These are phyloP conservation scores for Drosophila cardini DNA, from an alignment of 1,140 invertebrate species.

Conservation along the genomic window DNA sequence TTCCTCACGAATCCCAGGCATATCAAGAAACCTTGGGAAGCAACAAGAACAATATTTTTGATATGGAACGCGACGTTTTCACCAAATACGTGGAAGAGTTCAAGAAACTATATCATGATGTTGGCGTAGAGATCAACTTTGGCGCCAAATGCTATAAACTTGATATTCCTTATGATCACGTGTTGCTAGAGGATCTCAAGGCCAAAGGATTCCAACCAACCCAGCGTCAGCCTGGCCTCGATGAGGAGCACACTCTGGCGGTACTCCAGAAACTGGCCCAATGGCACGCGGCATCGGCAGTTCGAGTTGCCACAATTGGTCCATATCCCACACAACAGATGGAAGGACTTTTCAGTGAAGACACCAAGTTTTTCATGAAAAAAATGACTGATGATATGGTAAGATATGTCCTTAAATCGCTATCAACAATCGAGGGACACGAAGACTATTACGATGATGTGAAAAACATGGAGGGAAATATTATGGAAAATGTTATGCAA, in stretches of 20 bases:
- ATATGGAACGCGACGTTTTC: constrained; percentile 65
- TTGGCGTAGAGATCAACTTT: constrained; percentile 61
- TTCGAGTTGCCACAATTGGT: constrained; percentile 85
- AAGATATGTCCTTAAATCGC: constrained; percentile 13
- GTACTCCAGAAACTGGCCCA: constrained; percentile 86
- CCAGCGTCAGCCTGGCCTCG: constrained; percentile 85
- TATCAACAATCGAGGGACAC: constrained; percentile 39
- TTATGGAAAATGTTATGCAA: constrained; percentile 37
- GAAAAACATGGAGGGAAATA: constrained; percentile 8
- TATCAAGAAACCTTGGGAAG: constrained; percentile 34
- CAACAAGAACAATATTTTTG: constrained; percentile 49
- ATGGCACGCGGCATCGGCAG: constrained; percentile 85
- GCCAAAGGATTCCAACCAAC: constrained; percentile 79
- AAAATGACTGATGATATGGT: constrained; percentile 23
- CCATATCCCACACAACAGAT: constrained; percentile 47
- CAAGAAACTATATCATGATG: constrained; percentile 72
- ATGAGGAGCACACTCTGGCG: constrained; percentile 84
- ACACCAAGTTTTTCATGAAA: constrained; percentile 6
- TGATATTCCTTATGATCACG: constrained; percentile 38
- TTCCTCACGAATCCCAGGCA: constrained; percentile 41
- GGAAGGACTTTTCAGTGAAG: constrained; percentile 43
- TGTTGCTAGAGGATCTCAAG: constrained; percentile 86
- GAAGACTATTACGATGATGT: constrained; percentile 57
- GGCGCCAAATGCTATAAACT: constrained; percentile 65
- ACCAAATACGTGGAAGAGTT: constrained; percentile 63